Evolutionary conservation across 2,113 vertebrate genomes (phyloP).

Genomic region (Paramormyrops kingsleyae): DNA sequence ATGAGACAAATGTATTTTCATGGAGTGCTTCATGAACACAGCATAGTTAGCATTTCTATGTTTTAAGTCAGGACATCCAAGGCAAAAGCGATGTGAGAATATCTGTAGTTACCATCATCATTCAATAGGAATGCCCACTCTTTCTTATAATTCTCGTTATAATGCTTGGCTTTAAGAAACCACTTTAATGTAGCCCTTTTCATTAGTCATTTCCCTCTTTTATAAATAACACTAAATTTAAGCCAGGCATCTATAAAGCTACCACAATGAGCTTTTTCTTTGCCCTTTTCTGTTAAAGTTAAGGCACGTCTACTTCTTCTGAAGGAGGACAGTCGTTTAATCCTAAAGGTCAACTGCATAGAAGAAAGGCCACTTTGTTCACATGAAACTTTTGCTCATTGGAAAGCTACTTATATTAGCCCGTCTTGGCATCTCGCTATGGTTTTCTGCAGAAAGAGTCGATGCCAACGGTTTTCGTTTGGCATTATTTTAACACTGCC

Average conservation of each 20-base stretch:
- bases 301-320: conserved; percentile 14
- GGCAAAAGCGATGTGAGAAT: not conserved
- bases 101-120: not conserved
- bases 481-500: conserved; percentile 2
- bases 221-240: not conserved
- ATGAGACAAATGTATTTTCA: not conserved
- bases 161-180: not conserved
- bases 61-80: not conserved
- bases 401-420: not conserved
- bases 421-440: not conserved
- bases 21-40: not conserved
- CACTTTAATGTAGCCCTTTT: not conserved
- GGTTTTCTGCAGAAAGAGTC: conserved; percentile 6
- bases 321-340: conserved; percentile 42
- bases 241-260: conserved; percentile 9
- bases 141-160: not conserved
- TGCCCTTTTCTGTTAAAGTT: conserved; percentile 3
- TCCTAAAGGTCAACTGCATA: conserved; percentile 47
- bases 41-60: not conserved
- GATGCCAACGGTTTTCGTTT: conserved; percentile 1
- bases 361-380: conserved; percentile 7
- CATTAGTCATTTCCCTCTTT: not conserved
- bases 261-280: not conserved
- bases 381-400: conserved; percentile 17
- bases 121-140: not conserved